A percentile compares a stretch with the other conserved stretches of the same genome.
Conservation (phyloP, 2,888 invertebrate species). For the Nomada goodeniana region DNA sequence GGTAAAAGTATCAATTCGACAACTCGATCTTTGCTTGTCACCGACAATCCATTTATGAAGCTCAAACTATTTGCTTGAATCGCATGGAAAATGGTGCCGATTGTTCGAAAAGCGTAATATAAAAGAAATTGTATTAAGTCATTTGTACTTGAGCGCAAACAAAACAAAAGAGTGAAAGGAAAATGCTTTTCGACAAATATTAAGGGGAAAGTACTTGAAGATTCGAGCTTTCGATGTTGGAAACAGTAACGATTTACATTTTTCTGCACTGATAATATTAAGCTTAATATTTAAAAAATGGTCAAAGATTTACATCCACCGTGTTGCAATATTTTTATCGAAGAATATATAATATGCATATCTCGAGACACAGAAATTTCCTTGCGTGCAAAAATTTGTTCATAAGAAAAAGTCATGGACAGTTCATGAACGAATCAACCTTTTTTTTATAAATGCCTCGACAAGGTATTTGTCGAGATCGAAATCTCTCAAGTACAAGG, state of each 20-base stretch:
- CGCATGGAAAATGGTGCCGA: neutral
- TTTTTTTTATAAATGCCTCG: neutral
- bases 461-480: neutral
- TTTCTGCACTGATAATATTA: conserved; percentile 50
- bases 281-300: conserved; percentile 29
- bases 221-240: conserved; percentile 2
- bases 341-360: neutral
- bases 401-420: no score
- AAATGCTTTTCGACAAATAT: neutral
- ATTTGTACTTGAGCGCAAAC: conserved; percentile 17
- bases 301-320: neutral
- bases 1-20: conserved; percentile 51
- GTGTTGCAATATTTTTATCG: conserved; percentile 29
- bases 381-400: no score
- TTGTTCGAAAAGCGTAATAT: conserved; percentile 3
- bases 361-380: neutral
- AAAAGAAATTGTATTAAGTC: neutral
- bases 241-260: conserved; percentile 21
- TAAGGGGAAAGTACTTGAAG: neutral
- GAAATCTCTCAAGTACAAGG: conserved; percentile 26
- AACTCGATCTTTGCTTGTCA: conserved; percentile 40
- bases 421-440: no score
- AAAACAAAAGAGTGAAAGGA: conserved; percentile 19
- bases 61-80: conserved; percentile 24
- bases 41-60: conserved; percentile 24